phyloP scores from a whole-genome alignment of 2,797 vertebrate genomes.

The Margarornis squamiger region DNA sequence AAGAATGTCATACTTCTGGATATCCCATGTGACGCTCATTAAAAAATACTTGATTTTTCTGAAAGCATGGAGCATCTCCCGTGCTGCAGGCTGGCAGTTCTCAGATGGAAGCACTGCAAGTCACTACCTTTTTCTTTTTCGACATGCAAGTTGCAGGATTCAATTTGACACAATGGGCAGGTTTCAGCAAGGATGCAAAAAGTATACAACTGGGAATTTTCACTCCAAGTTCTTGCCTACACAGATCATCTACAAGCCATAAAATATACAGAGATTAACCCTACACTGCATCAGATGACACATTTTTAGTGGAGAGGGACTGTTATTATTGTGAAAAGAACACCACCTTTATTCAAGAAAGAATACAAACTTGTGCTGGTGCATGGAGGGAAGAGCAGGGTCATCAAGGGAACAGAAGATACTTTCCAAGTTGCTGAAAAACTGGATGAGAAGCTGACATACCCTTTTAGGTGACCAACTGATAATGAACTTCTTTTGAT shows the following conservation, averaged over 20 bases:
- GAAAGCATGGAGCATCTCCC: background rate
- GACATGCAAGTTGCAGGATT: background rate
- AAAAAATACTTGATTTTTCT: background rate
- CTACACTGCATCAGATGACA: background rate
- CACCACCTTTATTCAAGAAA: background rate
- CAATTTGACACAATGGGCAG: background rate
- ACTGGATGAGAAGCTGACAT: background rate
- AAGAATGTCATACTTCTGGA: background rate
- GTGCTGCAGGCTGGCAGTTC: background rate
- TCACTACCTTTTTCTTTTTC: background rate
- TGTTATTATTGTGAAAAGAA: background rate
- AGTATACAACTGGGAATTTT: background rate
- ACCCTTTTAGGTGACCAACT: background rate
- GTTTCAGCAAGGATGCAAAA: background rate
- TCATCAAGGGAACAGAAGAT: background rate
- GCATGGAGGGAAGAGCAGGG: background rate
- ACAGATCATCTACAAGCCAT: background rate
- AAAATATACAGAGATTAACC: background rate
- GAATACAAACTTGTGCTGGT: background rate
- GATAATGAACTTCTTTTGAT: background rate
- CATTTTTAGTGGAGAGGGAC: background rate
- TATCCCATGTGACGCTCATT: background rate
- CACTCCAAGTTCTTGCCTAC: background rate
- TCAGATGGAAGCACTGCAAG: background rate
- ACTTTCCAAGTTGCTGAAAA: background rate